Evolutionary conservation across 2,797 vertebrate species (phyloP).

Genomic region (Helostoma temminkii): DNA sequence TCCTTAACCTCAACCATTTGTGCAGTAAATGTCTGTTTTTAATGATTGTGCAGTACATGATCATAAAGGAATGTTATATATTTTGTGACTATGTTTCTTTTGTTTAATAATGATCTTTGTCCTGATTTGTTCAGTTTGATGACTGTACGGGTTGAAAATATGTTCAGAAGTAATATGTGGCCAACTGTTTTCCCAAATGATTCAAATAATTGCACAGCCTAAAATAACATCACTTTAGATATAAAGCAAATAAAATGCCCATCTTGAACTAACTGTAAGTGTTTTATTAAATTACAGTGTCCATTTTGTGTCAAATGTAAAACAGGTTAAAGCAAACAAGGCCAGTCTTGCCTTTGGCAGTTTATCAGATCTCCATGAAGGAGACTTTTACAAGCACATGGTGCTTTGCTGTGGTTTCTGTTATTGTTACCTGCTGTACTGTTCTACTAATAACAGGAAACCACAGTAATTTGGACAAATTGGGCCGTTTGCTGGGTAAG

Average conservation of each 20-base stretch:
- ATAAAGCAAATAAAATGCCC: too few relatives aligned
- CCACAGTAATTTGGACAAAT: constrained; percentile 30
- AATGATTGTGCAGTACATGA: background rate
- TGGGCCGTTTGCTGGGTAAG: background rate
- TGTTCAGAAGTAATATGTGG: too few relatives aligned
- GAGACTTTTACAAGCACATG: background rate
- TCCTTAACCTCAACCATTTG: background rate
- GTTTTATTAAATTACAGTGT: background rate
- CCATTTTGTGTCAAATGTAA: too few relatives aligned
- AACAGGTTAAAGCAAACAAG: background rate
- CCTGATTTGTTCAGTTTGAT: background rate
- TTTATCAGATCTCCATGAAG: background rate
- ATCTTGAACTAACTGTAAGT: background rate
- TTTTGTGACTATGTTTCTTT: background rate
- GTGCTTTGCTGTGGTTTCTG: constrained; percentile 9
- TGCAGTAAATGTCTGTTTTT: too few relatives aligned
- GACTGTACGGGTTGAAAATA: background rate
- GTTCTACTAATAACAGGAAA: constrained; percentile 26
- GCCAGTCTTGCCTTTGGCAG: background rate
- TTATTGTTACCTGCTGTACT: constrained; percentile 36
- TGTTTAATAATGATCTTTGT: background rate
- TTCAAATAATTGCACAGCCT: background rate
- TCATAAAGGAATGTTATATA: background rate
- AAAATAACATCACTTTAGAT: too few relatives aligned
- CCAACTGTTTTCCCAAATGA: background rate